Evolutionary conservation across 2,113 vertebrate genomes (phyloP), one percentile per base, ranked within the genome.

Genomic region (Lophotis ruficrista): DNA sequence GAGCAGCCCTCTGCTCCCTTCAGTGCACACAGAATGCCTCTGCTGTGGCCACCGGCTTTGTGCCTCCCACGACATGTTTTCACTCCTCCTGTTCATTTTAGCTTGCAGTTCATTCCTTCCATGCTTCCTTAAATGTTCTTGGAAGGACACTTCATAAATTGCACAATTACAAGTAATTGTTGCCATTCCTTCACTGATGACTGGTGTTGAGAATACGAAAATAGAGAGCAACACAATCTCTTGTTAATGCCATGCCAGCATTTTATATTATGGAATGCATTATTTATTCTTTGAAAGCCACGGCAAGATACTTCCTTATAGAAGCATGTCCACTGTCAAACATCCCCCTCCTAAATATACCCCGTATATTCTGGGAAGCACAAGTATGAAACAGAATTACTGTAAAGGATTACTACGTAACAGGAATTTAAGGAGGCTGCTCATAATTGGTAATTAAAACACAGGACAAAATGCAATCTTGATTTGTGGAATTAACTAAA

Each of bases 121-220:
- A 71, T 37, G 53, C 69, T 89, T 92, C 57, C 85, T 90, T 71
- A 93, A 93, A 94, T 38, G 51, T 96, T 95, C 92, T 90, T 94
- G 80, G 90, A 96, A 93, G 92, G 48, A 87, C 41, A 76, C 57
- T 86, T 86, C 48, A 81, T 78, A 94, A 93, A 95, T 94, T 92
- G 92, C 94, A 96, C 83, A 91, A 95, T 97, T 84, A 75, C 48
- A 92, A 50, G 35, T 89, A 92, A 95, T 79, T 94, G 84, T 92
- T 94, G 90, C 87, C 77, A 87, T 94, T 93, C 79, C 61, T 70
- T 90, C 90, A 61, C 73, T 88, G 81, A 93, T 88, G 88, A 86
- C 60, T 85, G 64, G 41, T 62, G 77, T 82, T 83, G 91, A 83
- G 89, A 95, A 83, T 38, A 91, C 13, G 83, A 93, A 88, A 43